These are phyloP conservation scores for Troides helena DNA, from an alignment of 2,888 invertebrate genomes.

Conservation along the genomic window DNA sequence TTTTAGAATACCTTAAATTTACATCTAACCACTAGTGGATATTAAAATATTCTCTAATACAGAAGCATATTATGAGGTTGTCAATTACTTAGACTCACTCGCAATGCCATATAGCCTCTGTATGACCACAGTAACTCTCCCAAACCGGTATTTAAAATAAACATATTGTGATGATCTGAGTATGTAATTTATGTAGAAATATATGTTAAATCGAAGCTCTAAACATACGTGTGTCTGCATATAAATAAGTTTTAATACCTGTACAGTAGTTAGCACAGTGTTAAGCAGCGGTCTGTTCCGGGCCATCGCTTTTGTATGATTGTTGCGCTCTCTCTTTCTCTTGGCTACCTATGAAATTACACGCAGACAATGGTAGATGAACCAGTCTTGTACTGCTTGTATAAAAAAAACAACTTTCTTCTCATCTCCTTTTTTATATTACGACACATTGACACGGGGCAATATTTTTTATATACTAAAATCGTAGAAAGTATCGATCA, in stretches of 20 bases:
- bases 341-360: slow-evolving; percentile 7
- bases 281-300: slow-evolving; percentile 60
- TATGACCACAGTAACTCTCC: too few species aligned
- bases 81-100: too few species aligned
- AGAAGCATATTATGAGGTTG: too few species aligned
- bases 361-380: slow-evolving; percentile 7
- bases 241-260: background rate
- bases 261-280: slow-evolving; percentile 36
- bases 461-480: background rate
- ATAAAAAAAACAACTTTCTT: background rate
- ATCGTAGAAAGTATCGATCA: background rate
- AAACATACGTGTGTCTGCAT: too few species aligned
- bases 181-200: background rate
- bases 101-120: too few species aligned
- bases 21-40: too few species aligned
- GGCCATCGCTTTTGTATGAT: slow-evolving; percentile 53
- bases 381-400: background rate
- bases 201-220: background rate
- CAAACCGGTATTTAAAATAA: too few species aligned
- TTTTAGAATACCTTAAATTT: too few species aligned
- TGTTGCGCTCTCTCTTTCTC: slow-evolving; percentile 14
- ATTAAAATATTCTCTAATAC: too few species aligned
- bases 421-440: background rate
- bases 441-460: background rate
- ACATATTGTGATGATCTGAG: background rate